Conservation (phyloP, 1,140 invertebrate species). For the Aricia agestis region DNA sequence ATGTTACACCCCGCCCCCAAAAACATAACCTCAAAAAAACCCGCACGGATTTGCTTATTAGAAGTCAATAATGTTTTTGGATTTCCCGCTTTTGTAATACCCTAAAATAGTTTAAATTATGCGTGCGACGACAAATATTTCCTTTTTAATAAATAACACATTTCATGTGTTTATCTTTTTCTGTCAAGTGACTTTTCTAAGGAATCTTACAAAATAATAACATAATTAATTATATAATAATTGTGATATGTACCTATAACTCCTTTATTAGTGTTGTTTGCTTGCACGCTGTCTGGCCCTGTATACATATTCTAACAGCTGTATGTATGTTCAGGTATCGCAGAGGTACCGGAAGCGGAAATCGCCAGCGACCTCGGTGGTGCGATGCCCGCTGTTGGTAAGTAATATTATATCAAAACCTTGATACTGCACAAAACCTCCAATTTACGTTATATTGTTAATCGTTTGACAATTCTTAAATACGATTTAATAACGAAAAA, state of each 20-base stretch:
- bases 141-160: too few species aligned
- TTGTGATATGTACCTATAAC: too few species aligned
- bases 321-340: conserved; percentile 76
- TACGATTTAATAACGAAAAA: too few species aligned
- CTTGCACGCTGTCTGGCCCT: background rate
- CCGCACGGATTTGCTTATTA: background rate
- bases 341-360: conserved; percentile 84
- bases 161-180: too few species aligned
- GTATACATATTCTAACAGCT: background rate
- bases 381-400: conserved; percentile 56
- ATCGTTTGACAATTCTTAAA: too few species aligned
- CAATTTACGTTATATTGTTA: too few species aligned
- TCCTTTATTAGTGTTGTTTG: too few species aligned
- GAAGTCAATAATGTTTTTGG: background rate
- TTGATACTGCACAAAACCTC: background rate
- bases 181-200: too few species aligned
- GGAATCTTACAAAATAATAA: too few species aligned
- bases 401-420: conserved; percentile 24
- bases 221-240: too few species aligned
- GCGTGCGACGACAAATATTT: too few species aligned
- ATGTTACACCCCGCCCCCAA: background rate
- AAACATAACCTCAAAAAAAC: conserved; percentile 1
- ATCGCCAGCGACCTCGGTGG: conserved; percentile 66
- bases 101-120: too few species aligned
- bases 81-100: background rate